These are phyloP conservation scores for Pseudomyrmex concolor DNA, from an alignment of 1,140 invertebrate genomes.

Conservation along the genomic window DNA sequence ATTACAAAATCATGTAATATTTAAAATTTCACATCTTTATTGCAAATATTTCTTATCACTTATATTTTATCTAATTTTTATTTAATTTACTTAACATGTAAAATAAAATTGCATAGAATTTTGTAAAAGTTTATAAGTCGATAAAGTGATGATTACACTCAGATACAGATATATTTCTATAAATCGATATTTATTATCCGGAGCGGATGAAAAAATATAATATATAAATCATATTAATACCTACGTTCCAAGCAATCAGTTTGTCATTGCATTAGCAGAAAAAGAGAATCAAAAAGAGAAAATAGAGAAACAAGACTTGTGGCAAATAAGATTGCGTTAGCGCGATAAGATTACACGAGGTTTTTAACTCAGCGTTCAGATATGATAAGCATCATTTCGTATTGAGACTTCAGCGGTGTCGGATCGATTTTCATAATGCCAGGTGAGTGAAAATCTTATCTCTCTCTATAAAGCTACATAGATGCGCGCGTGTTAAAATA, in stretches of 20 bases:
- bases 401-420: not conserved
- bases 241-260: too few species aligned
- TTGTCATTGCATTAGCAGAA: too few species aligned
- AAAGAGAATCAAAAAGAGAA: not conserved
- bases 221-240: too few species aligned
- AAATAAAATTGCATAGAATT: too few species aligned
- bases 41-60: too few species aligned
- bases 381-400: slow-evolving; percentile 63
- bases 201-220: not conserved
- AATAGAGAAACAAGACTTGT: not conserved
- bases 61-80: too few species aligned
- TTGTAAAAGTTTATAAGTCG: too few species aligned
- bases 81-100: too few species aligned
- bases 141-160: not conserved
- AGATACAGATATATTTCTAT: too few species aligned
- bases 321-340: slow-evolving; percentile 45
- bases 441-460: slow-evolving; percentile 58
- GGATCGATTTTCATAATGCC: slow-evolving; percentile 63
- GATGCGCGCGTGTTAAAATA: not conserved
- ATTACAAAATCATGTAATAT: too few species aligned
- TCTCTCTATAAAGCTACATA: not conserved
- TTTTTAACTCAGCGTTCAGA: slow-evolving; percentile 57
- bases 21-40: too few species aligned
- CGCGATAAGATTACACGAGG: slow-evolving; percentile 69
- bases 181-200: not conserved